Conservation (phyloP, 2,113 vertebrate species). For the Pelmatolapia mariae region DNA sequence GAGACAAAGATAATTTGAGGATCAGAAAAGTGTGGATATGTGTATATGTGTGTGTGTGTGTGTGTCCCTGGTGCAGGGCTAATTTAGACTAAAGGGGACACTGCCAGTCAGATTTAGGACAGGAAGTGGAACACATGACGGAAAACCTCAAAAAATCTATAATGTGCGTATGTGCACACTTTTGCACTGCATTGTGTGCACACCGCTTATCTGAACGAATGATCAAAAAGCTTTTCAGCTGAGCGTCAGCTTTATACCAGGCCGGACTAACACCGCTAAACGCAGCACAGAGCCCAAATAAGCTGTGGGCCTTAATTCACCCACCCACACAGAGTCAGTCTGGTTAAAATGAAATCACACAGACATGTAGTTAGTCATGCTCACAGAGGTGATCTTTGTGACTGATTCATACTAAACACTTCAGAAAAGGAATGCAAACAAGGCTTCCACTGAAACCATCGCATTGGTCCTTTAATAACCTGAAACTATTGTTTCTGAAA, state of each 20-base stretch:
- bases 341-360: not conserved
- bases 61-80: constrained; percentile 35
- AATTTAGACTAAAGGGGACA: constrained; percentile 63
- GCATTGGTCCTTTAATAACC: not conserved
- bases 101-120: constrained; percentile 51
- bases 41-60: not conserved
- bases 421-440: not conserved
- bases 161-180: not conserved
- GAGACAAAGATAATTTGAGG: constrained; percentile 33
- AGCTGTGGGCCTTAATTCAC: not conserved
- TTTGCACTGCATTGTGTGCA: not conserved
- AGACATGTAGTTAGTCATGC: not conserved
- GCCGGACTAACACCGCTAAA: not conserved
- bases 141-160: not conserved
- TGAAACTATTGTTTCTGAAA: not conserved
- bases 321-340: not conserved
- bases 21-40: not conserved
- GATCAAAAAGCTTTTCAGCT: not conserved
- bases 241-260: not conserved
- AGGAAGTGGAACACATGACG: constrained; percentile 50
- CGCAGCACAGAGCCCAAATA: not conserved
- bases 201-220: not conserved
- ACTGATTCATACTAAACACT: not conserved
- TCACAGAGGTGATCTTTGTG: not conserved
- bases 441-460: not conserved